Evolutionary conservation across 2,888 invertebrate species (phyloP).

Genomic region (Hetaerina titia): DNA sequence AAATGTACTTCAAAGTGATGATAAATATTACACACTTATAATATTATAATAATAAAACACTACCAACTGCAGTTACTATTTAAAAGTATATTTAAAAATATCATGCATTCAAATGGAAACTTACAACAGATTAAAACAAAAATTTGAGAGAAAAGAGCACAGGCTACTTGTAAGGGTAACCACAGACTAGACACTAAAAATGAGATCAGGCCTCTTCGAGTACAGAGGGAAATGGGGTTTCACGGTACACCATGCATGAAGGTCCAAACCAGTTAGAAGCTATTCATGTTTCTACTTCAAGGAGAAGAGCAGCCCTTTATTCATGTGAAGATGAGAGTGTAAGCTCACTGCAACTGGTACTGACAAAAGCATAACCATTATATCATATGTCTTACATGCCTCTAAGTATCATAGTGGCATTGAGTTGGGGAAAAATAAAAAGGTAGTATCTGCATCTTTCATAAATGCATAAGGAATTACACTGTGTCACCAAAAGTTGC

Average conservation of each 20-base stretch:
- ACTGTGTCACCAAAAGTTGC: no score
- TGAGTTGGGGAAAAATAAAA: no score
- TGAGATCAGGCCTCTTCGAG: not conserved
- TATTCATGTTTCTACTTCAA: not conserved
- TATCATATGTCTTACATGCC: no score
- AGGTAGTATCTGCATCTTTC: no score
- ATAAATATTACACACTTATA: no score
- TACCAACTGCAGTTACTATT: no score
- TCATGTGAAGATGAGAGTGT: not conserved
- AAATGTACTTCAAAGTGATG: no score
- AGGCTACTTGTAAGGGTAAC: not conserved
- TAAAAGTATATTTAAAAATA: no score
- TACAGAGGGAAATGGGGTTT: not conserved
- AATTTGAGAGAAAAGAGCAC: not conserved
- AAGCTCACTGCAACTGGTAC: not conserved
- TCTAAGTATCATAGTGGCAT: no score
- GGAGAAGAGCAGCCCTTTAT: not conserved
- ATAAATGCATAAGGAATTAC: no score
- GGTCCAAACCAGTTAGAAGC: not conserved
- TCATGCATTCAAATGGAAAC: not conserved
- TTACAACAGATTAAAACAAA: not conserved
- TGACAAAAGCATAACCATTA: no score
- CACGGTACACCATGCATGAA: constrained; percentile 20
- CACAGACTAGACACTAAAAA: not conserved
- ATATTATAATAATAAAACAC: no score